Base-by-base conservation (phyloP, 1,140 invertebrate genomes). In the Coenobita brevimanus region DNA sequence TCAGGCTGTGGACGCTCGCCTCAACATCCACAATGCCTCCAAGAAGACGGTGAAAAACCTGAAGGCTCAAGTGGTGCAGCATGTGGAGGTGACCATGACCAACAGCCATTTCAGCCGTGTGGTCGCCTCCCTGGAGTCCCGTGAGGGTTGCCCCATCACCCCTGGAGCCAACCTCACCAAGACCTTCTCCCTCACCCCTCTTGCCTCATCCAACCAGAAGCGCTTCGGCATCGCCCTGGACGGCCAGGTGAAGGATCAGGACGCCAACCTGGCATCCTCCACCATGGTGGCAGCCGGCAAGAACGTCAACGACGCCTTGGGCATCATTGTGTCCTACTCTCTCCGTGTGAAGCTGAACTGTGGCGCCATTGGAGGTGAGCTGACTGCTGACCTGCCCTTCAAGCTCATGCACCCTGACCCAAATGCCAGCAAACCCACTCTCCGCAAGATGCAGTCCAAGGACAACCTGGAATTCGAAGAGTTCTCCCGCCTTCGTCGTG, bases 21-120 rank as follows among this genome's bases (percentile, higher is more conserved):
- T 98, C n/a, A 95, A 96, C 89, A 94, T 98, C 73, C 96, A 95
- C 41, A 98, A 98, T 92, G 97, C 96, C 92, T 98, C 97, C 2
- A 95, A 97, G 91, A 98, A 98, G 92, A 94, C 96, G 0, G 97
- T 98, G 2, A 95, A 96, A 91, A 97, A 96, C 91, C 97, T 98
- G 91, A 97, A 95, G 94, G 87, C 95, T 67, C 96, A 95, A 92
- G 95, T 97, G 0, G 95, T 97, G 10, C 97, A 98, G 93, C 97
- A 97, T 92, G 97, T 97, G 91, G 97, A 98, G 92, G 96, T 98
- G 62, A 97, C 97, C 13, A 97, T 98, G 96, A 96, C 98, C 54
- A 98, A 97, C 92, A 95, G 96, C 54, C 97, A 97, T 92, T 98
- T 97, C 93, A 97, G 96, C 88, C 95, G 96, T 91, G 95, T 97